Evolutionary conservation across 1,140 invertebrate species (phyloP).

Genomic region (Leguminivora glycinivorella): DNA sequence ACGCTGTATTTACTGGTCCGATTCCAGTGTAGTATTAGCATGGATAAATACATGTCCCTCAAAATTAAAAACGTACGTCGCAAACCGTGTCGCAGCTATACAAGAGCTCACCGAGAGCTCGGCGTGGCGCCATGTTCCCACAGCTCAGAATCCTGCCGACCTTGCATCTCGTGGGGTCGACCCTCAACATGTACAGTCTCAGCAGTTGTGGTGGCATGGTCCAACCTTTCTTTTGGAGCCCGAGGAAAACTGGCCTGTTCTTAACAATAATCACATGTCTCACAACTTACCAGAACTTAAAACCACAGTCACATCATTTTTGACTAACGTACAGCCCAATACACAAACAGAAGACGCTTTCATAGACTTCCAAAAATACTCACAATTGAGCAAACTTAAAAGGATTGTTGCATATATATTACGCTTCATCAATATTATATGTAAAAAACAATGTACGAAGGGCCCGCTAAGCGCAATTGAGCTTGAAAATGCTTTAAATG

Average conservation of each 20-base stretch:
- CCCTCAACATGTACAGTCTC: slow-evolving; percentile 2
- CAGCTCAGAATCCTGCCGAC: slow-evolving; percentile 54
- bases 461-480: too few species aligned
- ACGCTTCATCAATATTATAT: slow-evolving; percentile 11
- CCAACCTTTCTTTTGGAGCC: slow-evolving; percentile 5
- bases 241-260: slow-evolving; percentile 14
- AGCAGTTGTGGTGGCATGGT: slow-evolving; percentile 25
- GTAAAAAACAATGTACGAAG: background rate
- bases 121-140: slow-evolving; percentile 49
- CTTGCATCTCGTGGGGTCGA: slow-evolving; percentile 43
- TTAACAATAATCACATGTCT: too few species aligned
- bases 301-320: background rate
- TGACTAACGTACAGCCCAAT: background rate
- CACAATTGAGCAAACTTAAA: background rate
- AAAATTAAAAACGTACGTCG: too few species aligned
- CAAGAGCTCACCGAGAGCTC: slow-evolving; percentile 34
- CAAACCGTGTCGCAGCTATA: slow-evolving; percentile 60
- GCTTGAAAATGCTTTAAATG: too few species aligned
- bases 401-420: slow-evolving; percentile 12
- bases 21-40: slow-evolving; percentile 12
- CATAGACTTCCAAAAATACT: slow-evolving; percentile 21
- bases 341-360: background rate
- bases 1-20: background rate
- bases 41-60: too few species aligned
- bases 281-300: slow-evolving; percentile 24